Percentiles rank a stretch among this genome's conserved stretches.
phyloP scores from a whole-genome alignment of 2,888 invertebrate genomes.

The Matsumyia berberina region DNA sequence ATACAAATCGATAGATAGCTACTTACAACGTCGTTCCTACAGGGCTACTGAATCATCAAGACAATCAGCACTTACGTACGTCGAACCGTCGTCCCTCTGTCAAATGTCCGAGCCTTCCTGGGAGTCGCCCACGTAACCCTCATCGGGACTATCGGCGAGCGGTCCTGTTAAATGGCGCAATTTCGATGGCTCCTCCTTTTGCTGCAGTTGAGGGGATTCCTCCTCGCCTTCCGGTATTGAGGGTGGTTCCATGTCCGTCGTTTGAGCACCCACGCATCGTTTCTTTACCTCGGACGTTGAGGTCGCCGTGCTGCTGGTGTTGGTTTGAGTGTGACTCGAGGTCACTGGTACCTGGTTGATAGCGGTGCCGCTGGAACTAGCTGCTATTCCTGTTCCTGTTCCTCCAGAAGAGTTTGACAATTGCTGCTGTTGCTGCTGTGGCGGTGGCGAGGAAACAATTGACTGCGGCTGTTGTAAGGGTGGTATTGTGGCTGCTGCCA shows the following conservation, averaged over 20 bases:
- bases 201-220: constrained; percentile 81
- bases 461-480: constrained; percentile 64
- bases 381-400: constrained; percentile 39
- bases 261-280: constrained; percentile 87
- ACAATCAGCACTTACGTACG: constrained; percentile 78
- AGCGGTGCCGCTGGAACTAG: constrained; percentile 76
- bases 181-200: constrained; percentile 84
- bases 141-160: constrained; percentile 93
- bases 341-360: constrained; percentile 82
- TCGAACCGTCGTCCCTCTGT: constrained; percentile 82
- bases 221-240: constrained; percentile 84
- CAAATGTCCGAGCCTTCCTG: constrained; percentile 89
- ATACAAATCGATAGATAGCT: constrained; percentile 43
- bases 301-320: constrained; percentile 76
- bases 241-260: constrained; percentile 85
- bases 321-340: constrained; percentile 79
- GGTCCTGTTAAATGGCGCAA: constrained; percentile 84
- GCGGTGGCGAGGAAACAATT: constrained; percentile 74
- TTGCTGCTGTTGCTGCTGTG: constrained; percentile 64
- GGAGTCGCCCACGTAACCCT: constrained; percentile 93
- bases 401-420: constrained; percentile 52
- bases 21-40: constrained; percentile 77
- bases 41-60: constrained; percentile 83
- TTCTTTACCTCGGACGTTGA: constrained; percentile 84
- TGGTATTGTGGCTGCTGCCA: constrained; percentile 58